Percentiles rank a stretch among this genome's conserved stretches.
phyloP scores from a whole-genome alignment of 2,888 invertebrate genomes.

The Erebia aethiops region DNA sequence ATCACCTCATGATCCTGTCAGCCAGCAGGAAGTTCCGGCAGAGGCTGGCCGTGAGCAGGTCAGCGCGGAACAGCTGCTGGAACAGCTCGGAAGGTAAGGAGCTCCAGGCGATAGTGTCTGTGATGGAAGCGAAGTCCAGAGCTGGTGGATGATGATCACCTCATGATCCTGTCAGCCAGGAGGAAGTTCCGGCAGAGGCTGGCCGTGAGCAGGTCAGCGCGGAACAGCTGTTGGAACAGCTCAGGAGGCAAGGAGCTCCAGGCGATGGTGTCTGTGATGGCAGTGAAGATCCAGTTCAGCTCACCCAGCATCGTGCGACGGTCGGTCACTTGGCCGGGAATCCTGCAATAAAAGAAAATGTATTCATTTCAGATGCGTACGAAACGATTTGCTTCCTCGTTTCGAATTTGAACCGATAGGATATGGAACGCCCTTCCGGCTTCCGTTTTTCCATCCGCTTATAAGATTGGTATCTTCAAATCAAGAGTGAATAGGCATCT shows the following conservation, averaged over 20 bases:
- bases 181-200: slow-evolving; percentile 98
- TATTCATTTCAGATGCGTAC: too few relatives aligned
- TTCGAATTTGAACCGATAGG: too few relatives aligned
- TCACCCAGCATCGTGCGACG: slow-evolving; percentile 98
- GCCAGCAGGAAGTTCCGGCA: slow-evolving; percentile 98
- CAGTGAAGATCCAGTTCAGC: slow-evolving; percentile 99
- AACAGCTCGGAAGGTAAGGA: too few relatives aligned
- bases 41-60: slow-evolving; percentile 96
- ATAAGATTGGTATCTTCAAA: too few relatives aligned
- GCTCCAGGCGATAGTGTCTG: slow-evolving; percentile 99
- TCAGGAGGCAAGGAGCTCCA: slow-evolving; percentile 98
- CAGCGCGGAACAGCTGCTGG: too few relatives aligned
- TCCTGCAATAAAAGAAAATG: slow-evolving; percentile 84
- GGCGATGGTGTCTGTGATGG: slow-evolving; percentile 99
- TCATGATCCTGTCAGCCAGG: slow-evolving; percentile 97
- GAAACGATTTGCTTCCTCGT: too few relatives aligned
- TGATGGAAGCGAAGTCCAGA: slow-evolving; percentile 60
- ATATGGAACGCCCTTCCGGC: too few relatives aligned
- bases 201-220: slow-evolving; percentile 99
- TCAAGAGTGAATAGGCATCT: too few relatives aligned
- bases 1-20: slow-evolving; percentile 93
- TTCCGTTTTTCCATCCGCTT: too few relatives aligned
- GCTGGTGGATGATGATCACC: slow-evolving; percentile 56
- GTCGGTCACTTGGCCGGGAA: slow-evolving; percentile 97
- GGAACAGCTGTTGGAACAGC: slow-evolving; percentile 97